Base-by-base conservation (phyloP, 1,140 invertebrate species). In the Calephelis virginiensis region DNA sequence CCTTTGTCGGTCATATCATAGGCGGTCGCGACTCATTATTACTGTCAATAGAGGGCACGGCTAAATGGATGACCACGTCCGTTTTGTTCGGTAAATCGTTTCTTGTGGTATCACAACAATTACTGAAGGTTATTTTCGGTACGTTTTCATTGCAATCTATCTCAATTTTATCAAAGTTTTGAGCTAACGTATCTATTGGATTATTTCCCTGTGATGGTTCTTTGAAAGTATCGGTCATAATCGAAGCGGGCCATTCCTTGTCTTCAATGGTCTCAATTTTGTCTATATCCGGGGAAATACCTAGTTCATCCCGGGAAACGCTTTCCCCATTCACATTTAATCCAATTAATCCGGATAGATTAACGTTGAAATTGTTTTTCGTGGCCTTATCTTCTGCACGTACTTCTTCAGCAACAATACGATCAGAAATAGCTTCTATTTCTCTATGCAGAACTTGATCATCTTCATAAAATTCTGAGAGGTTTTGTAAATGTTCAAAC, bases 41-140 rank as follows among this genome's bases (percentile, higher is more conserved):
- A 73, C 74, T 85, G 38, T 87, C 84, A 75, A 89, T 79, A 17
- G 87, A 76, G 76, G 91, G 91, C 81, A 91, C 90, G 73, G 86
- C 72, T 65, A 92, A 77, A 75, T 86, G 82, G 66, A 88, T 84
- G 53, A 75, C 77, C 53, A 85, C 81, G 59, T 83, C 76, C 14
- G 78, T 79, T 76, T 87, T 87, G 72, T 80, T 78, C 8, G 79
- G 72, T 67, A 68, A 69, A 47, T 82, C 82, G 46, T 71, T 70
- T 61, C 78, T 78, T 8, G 63, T 59, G 63, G 72, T 71, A 68
- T 91, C 85, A 65, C 86, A 85, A 85, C 90, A 92, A 78, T 92
- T 90, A 66, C 90, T 91, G 65, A 92, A 88, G 64, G 89, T 91
- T 82, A 92, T 92, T 65, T 78, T 76, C 17, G 91, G 91, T 6